Percentiles rank a stretch among this genome's conserved stretches.
These are phyloP conservation scores for Hydrozoanthus tunicans DNA, from an alignment of 64 coral and sea anemone species.

Conservation along the genomic window DNA sequence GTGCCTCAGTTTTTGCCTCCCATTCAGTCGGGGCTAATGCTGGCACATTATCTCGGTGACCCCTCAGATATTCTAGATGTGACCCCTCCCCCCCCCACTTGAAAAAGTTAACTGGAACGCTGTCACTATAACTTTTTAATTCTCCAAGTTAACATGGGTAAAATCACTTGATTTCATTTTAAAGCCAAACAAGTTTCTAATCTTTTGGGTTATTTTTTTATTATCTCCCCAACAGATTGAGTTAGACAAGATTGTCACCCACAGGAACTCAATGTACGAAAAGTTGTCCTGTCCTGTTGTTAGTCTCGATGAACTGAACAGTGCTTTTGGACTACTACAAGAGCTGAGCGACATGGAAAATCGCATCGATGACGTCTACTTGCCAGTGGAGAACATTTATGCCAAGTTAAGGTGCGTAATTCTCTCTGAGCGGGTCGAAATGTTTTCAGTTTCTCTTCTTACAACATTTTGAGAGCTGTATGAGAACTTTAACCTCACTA, in stretches of 20 bases:
- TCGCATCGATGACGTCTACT: constrained; percentile 90
- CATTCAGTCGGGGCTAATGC: too few species aligned
- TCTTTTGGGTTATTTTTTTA: background rate
- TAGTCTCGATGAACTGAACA: constrained; percentile 90
- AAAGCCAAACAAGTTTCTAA: background rate
- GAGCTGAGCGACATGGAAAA: constrained; percentile 94
- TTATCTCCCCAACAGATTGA: constrained; percentile 63
- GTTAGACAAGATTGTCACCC: constrained; percentile 90
- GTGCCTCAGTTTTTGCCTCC: too few species aligned
- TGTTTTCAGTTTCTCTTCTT: too few species aligned
- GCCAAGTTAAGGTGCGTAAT: constrained; percentile 74
- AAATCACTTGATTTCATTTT: too few species aligned
- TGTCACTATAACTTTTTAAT: too few species aligned
- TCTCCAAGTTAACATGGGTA: too few species aligned
- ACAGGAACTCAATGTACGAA: constrained; percentile 91
- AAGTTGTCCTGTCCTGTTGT: constrained; percentile 82
- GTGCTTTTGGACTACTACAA: constrained; percentile 90
- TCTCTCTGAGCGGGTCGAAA: background rate
- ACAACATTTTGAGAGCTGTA: too few species aligned
- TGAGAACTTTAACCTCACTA: too few species aligned
- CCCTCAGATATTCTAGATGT: too few species aligned
- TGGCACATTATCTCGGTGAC: too few species aligned
- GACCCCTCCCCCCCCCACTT: too few species aligned
- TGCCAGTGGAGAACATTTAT: constrained; percentile 97
- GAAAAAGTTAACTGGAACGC: too few species aligned